These are phyloP conservation scores for Trochalopteron elliotii DNA, from an alignment of 2,113 vertebrate species.

Conservation along the genomic window DNA sequence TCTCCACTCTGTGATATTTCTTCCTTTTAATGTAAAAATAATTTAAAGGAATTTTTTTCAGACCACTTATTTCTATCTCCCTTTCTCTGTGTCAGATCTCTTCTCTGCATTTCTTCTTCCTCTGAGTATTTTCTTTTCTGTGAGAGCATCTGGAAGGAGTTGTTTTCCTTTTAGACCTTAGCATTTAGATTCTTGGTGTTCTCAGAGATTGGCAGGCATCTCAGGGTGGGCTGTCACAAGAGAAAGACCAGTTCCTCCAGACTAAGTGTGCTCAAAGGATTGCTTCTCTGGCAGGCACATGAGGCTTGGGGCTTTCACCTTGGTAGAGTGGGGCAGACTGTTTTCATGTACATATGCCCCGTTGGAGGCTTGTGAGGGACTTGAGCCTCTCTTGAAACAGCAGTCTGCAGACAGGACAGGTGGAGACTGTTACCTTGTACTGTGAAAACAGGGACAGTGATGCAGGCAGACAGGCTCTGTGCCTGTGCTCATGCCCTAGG, in stretches of 20 bases:
- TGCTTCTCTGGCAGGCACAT: background rate
- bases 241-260: background rate
- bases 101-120: background rate
- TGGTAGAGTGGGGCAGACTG: background rate
- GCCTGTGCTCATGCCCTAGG: background rate
- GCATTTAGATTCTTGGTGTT: background rate
- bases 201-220: background rate
- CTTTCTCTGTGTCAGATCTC: background rate
- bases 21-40: background rate
- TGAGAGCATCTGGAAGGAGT: background rate
- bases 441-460: background rate
- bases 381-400: background rate
- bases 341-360: background rate
- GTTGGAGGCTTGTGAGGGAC: background rate
- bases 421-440: background rate
- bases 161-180: background rate
- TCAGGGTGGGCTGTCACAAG: accelerated
- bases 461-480: background rate
- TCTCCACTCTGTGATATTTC: background rate
- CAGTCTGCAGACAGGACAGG: background rate
- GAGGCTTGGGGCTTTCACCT: background rate
- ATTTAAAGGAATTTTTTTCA: background rate
- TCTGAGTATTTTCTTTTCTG: background rate
- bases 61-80: background rate
- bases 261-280: background rate